These are phyloP conservation scores for Coremacera marginata DNA, from an alignment of 2,888 invertebrate species.

Conservation along the genomic window DNA sequence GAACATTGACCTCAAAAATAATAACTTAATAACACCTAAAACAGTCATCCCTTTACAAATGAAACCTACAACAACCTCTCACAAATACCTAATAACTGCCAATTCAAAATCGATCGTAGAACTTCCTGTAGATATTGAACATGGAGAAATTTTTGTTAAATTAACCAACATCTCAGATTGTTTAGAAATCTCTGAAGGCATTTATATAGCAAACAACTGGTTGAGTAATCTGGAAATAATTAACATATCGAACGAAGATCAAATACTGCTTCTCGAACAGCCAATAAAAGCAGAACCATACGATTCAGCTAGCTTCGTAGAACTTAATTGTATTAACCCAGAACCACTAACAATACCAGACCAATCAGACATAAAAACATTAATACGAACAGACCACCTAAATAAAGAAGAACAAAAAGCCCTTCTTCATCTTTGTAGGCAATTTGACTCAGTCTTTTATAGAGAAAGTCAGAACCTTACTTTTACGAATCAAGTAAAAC, in stretches of 20 bases:
- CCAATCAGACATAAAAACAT: neutral
- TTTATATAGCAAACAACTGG: constrained; percentile 14
- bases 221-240: neutral
- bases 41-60: neutral
- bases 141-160: constrained; percentile 15
- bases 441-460: too few relatives aligned
- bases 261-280: neutral
- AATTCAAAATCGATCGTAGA: constrained; percentile 29
- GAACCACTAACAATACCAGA: neutral
- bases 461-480: too few relatives aligned
- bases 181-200: neutral
- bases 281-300: neutral
- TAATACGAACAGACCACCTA: neutral
- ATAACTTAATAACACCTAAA: neutral
- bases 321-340: neutral
- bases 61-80: constrained; percentile 28
- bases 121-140: constrained; percentile 23
- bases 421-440: too few relatives aligned
- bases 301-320: neutral
- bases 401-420: too few relatives aligned
- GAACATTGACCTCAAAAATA: constrained; percentile 33
- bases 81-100: constrained; percentile 11
- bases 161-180: neutral
- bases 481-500: too few relatives aligned
- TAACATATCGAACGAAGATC: neutral